Conservation (phyloP, 2,797 vertebrate species). For the Pipistrellus nathusii region DNA sequence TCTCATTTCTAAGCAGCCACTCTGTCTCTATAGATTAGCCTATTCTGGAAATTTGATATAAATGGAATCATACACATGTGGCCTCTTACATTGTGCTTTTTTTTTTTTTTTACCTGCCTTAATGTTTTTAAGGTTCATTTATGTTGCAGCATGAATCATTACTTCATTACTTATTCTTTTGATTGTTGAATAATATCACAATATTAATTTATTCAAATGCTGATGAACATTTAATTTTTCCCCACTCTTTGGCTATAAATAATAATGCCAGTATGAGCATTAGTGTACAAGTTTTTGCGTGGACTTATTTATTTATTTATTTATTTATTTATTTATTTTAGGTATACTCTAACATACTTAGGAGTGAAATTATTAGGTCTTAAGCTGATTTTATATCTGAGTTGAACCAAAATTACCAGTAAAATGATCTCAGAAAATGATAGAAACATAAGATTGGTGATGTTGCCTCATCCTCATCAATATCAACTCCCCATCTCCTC, state of each 20-base stretch:
- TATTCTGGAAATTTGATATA: background rate
- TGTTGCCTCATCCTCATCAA: background rate
- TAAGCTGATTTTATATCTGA: constrained; percentile 2
- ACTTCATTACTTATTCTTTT: constrained; percentile 13
- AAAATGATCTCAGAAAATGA: constrained; percentile 12
- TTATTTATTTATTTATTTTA: background rate
- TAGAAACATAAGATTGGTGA: background rate
- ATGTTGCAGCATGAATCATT: background rate
- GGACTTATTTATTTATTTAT: background rate
- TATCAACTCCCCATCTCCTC: background rate
- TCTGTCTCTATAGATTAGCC: background rate
- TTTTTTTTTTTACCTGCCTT: background rate
- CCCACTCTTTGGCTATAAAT: background rate
- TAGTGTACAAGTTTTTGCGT: background rate
- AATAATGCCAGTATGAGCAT: background rate
- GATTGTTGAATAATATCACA: constrained; percentile 8
- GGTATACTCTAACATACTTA: background rate
- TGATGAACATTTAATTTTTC: background rate
- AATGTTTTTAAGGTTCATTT: background rate
- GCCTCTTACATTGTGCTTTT: background rate
- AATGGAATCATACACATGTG: background rate
- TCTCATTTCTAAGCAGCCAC: background rate
- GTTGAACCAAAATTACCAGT: background rate
- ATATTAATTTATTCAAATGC: constrained; percentile 5
- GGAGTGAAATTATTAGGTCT: background rate